Conservation (phyloP, 1,140 invertebrate genomes). For the Macrotrachela quadricornifera region DNA sequence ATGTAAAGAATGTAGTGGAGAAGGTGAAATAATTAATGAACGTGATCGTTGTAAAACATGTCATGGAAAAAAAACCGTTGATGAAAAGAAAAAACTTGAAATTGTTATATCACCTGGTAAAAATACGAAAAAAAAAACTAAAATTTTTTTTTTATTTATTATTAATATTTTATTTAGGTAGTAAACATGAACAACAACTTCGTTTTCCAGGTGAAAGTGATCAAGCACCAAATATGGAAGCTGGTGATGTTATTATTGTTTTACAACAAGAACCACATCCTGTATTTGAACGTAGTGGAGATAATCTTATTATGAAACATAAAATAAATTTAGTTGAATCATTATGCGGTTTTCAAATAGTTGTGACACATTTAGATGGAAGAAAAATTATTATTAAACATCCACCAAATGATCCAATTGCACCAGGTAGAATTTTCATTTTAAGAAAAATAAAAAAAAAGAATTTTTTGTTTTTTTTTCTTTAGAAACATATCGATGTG, state of each 20-base stretch:
- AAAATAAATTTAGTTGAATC: constrained; percentile 61
- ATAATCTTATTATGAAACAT: constrained; percentile 52
- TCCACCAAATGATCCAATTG: constrained; percentile 40
- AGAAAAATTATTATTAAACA: constrained; percentile 58
- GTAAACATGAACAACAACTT: constrained; percentile 77
- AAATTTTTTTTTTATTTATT: not conserved
- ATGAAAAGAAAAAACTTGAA: constrained; percentile 5
- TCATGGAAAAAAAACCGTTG: constrained; percentile 4
- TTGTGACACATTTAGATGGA: constrained; percentile 67
- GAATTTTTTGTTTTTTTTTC: too few species aligned
- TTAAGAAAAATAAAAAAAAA: too few species aligned
- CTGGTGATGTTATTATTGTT: constrained; percentile 66
- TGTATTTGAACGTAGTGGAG: constrained; percentile 49
- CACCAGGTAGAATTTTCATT: not conserved
- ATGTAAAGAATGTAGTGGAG: constrained; percentile 46
- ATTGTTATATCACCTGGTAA: not conserved
- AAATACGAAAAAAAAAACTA: not conserved
- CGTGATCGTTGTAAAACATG: constrained; percentile 9
- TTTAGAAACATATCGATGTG: too few species aligned
- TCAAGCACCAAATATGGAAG: constrained; percentile 50
- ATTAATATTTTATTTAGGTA: constrained; percentile 25
- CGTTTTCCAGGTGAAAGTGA: constrained; percentile 72
- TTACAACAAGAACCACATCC: constrained; percentile 69
- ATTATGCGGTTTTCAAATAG: constrained; percentile 73
- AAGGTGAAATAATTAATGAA: constrained; percentile 7